Evolutionary conservation across 2,113 vertebrate species (phyloP).

Genomic region (Ornithorhynchus anatinus): DNA sequence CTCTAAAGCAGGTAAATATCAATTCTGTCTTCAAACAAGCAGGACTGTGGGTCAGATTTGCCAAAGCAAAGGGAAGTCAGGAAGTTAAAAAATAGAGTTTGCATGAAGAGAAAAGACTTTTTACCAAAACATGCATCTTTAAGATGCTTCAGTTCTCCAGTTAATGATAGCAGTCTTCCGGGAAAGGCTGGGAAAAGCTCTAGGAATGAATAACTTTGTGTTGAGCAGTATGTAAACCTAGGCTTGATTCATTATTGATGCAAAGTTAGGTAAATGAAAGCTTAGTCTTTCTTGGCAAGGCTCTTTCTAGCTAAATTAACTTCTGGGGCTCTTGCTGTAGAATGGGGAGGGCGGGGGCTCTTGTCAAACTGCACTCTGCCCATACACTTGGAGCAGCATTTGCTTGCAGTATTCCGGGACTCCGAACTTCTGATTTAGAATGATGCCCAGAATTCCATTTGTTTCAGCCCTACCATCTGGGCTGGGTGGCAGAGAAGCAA

Average conservation of each 20-base stretch:
- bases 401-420: conserved; percentile 31
- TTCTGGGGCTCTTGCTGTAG: neutral
- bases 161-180: conserved; percentile 44
- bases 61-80: neutral
- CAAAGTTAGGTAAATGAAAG: conserved; percentile 68
- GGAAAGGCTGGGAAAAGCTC: conserved; percentile 54
- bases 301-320: conserved; percentile 40
- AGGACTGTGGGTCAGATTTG: neutral
- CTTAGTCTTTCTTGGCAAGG: conserved; percentile 39
- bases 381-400: rapidly evolving
- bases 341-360: neutral
- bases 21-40: neutral
- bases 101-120: conserved; percentile 37
- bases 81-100: conserved; percentile 25
- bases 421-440: conserved; percentile 13
- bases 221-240: conserved; percentile 63
- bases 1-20: neutral
- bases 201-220: conserved; percentile 66
- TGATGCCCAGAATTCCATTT: conserved; percentile 12
- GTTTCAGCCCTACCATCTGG: conserved; percentile 1
- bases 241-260: conserved; percentile 73
- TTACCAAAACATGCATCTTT: conserved; percentile 30
- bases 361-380: rapidly evolving
- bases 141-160: conserved; percentile 33
- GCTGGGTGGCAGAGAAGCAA: neutral